Evolutionary conservation across 2,888 invertebrate genomes (phyloP), one percentile per base, ranked within the genome.

Genomic region (Xylota sylvarum): DNA sequence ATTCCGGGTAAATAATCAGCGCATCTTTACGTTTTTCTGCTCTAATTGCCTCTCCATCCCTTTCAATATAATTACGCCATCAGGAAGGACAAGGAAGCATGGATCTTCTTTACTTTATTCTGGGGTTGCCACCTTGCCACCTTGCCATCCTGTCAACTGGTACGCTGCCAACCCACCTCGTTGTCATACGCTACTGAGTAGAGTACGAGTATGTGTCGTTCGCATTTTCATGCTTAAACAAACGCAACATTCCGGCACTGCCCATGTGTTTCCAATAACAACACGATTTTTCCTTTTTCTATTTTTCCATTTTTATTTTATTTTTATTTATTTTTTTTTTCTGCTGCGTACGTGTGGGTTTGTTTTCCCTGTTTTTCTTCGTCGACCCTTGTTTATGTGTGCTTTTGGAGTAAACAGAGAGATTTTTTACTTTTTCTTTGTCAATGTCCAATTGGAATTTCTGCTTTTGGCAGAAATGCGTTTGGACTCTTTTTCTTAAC

Each of bases 251-350:
- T 77, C 37, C 50, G 67, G 58, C 58, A 60, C 77, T 69, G 77
- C 69, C 67, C 67, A 77, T 69, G 67, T 77, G 77, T 77, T 69
- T 60, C 67, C 77, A 60, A 69, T 77, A 77, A 77, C 69, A 77
- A 77, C 77, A 60, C 32, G n/a, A 60, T 23, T 69, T 69, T 60
- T 9, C 10, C 6, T 69, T 69, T 60, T 9, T 5, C 6, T 56
- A 17, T 23, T 14, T 17, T 56, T 32, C 17, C 2, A 14, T 1
- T 19, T 58, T 60, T 43, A 14, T 1, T 19, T 58, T 60, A 27
- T n/a, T 60, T 32, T 32, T 46, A 19, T 17, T n/a, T 27, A 48
- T 17, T 32, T 30, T 32, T 4, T 43, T 43, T 65, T 64, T 10
- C 5, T n/a, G 19, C 17, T 65, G 43, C 7, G 27, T 50, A 30